A percentile compares a stretch with the other conserved stretches of the same genome.
Evolutionary conservation across 2,113 vertebrate species (phyloP).

Genomic region (Takifugu bimaculatus): DNA sequence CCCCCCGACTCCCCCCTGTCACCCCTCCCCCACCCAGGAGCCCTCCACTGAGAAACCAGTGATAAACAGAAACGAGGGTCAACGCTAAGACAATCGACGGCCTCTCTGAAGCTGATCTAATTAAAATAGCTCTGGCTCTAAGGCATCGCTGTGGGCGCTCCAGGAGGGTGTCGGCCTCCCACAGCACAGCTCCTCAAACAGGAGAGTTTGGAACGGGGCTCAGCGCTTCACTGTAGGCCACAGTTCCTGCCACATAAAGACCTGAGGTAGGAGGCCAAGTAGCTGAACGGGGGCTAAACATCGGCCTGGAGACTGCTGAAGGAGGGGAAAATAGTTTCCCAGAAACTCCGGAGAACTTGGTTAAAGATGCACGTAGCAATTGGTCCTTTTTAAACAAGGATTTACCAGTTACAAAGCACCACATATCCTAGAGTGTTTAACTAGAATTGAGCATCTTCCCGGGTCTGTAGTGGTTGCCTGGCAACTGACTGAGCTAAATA

Average conservation of each 20-base stretch:
- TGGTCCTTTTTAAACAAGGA: background rate
- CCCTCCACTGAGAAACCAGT: conserved; percentile 59
- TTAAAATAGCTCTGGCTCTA: conserved; percentile 62
- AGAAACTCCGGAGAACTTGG: background rate
- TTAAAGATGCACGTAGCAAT: too few relatives aligned
- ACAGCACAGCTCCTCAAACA: conserved; percentile 20
- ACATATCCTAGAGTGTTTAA: background rate
- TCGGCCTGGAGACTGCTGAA: conserved; percentile 14
- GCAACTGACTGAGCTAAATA: background rate
- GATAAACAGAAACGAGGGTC: conserved; percentile 62
- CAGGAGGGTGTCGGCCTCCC: conserved; percentile 21
- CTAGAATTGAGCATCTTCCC: background rate
- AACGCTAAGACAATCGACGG: conserved; percentile 65
- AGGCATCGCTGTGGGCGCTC: conserved; percentile 35
- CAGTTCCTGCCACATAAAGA: conserved; percentile 9
- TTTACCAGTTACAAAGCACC: background rate
- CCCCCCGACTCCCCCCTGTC: conserved; percentile 25
- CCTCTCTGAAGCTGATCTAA: conserved; percentile 59
- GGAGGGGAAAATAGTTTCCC: conserved; percentile 7
- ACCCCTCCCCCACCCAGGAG: conserved; percentile 35
- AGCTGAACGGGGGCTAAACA: conserved; percentile 13
- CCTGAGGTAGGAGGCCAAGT: conserved; percentile 21
- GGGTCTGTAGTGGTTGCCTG: background rate
- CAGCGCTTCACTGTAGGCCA: conserved; percentile 1
- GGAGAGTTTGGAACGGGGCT: background rate